Base-by-base conservation (phyloP, 1,140 invertebrate species). In the Aporrectodea caliginosa region DNA sequence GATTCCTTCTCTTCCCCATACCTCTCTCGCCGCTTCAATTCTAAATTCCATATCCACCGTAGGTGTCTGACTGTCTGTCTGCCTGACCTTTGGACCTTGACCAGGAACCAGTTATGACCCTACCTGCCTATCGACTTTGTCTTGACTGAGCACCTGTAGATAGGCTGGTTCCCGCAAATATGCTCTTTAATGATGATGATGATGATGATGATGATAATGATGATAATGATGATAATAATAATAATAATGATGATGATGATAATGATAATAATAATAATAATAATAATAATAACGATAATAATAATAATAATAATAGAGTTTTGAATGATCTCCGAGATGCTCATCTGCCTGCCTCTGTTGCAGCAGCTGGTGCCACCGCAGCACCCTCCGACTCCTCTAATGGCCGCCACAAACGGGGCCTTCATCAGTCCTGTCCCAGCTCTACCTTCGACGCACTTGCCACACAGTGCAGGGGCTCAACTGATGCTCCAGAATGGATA, bases 361-460 rank as follows among this genome's bases (percentile, higher is more conserved):
- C 43, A 58, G 43, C 43, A 58, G 43, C 22, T 58, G 43, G 43
- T 58, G 6, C 43, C 43, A 22, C 43, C 43, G 6, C 43, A 58
- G 43, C 43, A 58, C 22, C 43, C 43, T 58, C 43, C 43, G 43
- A 33, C 29, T 34, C 32, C 31, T 1, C 73, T 74, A 22, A 30
- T 74, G 16, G 73, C 73, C n/a, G 34, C 73, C 6, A 27, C 73
- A 1, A 74, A 74, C 30, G 73, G 73, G 73, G 34, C 73, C n/a
- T 34, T 74, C 29, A 74, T 74, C 22, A 31, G 31, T 32, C 73
- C 73, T 30, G 33, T 74, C 27, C 27, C n/a, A 1, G 33, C 73
- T 58, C 6, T 58, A 22, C 43, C 43, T 6, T 6, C 6, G 6
- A 58, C 43, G 43, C 6, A 58, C 43, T 22, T 58, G 43, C 22